Evolutionary conservation across 2,113 vertebrate species (phyloP).

Genomic region (Muscicapa adusta): DNA sequence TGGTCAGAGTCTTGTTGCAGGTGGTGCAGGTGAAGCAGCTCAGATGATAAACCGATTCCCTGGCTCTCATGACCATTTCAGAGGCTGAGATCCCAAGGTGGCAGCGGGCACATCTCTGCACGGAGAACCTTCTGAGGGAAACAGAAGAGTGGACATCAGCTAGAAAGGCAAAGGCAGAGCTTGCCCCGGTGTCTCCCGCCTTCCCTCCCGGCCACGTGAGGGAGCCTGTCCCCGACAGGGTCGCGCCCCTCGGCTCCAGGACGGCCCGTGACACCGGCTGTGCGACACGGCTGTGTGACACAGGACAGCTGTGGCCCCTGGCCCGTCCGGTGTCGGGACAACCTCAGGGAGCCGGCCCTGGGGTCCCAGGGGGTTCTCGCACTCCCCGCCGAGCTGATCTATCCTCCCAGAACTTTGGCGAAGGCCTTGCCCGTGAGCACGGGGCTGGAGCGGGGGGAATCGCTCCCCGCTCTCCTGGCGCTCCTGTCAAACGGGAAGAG

Average conservation of each 20-base stretch:
- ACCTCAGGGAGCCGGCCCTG: background rate
- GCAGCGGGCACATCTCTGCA: slow-evolving; percentile 99
- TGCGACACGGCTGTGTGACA: no score
- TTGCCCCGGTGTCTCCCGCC: background rate
- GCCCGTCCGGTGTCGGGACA: background rate
- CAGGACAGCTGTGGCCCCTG: background rate
- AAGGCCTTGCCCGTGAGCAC: background rate
- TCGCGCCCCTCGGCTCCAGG: background rate
- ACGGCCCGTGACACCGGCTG: background rate
- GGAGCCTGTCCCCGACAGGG: background rate
- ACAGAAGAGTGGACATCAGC: slow-evolving; percentile 41
- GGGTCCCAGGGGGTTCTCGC: background rate
- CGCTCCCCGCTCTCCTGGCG: background rate
- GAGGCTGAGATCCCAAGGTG: slow-evolving; percentile 99
- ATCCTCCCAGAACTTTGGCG: fast-evolving
- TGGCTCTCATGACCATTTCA: slow-evolving; percentile 98
- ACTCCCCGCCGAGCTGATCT: background rate
- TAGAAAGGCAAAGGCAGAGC: background rate
- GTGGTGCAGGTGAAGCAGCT: slow-evolving; percentile 99
- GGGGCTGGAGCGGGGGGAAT: no score
- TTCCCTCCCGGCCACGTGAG: background rate
- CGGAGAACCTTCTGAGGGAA: slow-evolving; percentile 98
- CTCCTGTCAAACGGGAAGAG: background rate
- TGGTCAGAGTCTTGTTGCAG: slow-evolving; percentile 97
- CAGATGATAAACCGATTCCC: slow-evolving; percentile 98